Evolutionary conservation across 30 jellyfish, hydroid and myxozoan genomes (phyloP), one percentile per base, ranked within the genome.

Genomic region (Aurelia aurita): DNA sequence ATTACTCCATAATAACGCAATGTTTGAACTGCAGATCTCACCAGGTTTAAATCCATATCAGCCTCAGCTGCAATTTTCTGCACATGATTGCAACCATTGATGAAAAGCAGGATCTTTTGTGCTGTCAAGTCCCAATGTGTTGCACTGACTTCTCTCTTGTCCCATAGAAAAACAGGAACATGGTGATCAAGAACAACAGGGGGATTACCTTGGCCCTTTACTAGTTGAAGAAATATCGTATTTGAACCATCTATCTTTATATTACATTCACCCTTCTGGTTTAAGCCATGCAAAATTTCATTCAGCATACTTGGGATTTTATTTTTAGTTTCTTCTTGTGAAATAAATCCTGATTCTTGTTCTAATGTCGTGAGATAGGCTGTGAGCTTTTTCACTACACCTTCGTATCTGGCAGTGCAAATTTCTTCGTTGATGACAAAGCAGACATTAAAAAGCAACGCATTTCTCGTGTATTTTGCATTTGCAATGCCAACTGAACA

Each of bases 121-220:
- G 98, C 95, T 19, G 95, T 91, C 35, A 91, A 88, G 71, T 91
- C 96, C 98, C 98, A 91, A 62, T 91, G 98, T 58, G 93, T 79
- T 29, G 96, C 84, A n/a, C 51, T 73, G 6, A 91, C 76, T 22
- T 96, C 96, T 21, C 77, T 34, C 55, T 86, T 79, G 58, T 77
- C 88, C 98, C 98, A 91, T 29, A 79, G 62, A 19, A 91, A 91
- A 19, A 91, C 90, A 1, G 98, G 98, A 21, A 91, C 98, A 45
- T 91, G 95, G 46, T 91, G 89, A 79, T 91, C 98, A 18, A 71
- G 62, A 31, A 91, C 98, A 27, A 66, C 60, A 5, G 98, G 98
- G 12, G 98, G 98, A 14, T 85, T 87, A n/a, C 69, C 86, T 16
- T 84, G 96, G 23, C 86, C 94, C 55, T 85, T 81, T n/a, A 85